phyloP scores from a whole-genome alignment of 2,797 vertebrate species.

The Pristis pectinata region DNA sequence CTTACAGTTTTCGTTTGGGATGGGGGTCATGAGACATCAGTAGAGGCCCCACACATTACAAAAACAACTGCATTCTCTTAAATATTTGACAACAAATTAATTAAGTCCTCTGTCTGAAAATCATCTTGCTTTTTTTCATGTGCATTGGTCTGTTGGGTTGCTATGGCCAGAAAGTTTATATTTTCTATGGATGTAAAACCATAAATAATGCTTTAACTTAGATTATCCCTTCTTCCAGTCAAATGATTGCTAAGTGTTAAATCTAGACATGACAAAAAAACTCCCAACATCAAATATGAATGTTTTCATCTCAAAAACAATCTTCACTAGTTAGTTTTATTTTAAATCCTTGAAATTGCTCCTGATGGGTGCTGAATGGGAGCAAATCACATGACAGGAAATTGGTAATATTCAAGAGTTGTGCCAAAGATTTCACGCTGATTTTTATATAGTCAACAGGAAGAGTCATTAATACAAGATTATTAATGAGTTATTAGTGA shows the following conservation, averaged over 20 bases:
- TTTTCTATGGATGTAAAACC: neutral
- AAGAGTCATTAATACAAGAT: neutral
- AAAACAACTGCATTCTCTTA: neutral
- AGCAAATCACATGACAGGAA: neutral
- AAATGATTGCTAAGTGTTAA: neutral
- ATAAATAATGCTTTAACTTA: conserved; percentile 2
- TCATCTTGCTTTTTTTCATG: neutral
- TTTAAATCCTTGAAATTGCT: neutral
- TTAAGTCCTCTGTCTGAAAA: neutral
- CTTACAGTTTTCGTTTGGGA: neutral
- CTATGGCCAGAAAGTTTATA: neutral
- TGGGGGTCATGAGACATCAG: neutral
- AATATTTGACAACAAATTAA: neutral
- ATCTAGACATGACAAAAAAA: neutral
- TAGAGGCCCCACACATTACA: neutral
- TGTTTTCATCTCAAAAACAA: neutral
- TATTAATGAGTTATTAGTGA: neutral
- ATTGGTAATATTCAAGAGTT: neutral
- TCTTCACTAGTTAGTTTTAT: neutral
- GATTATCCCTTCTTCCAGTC: neutral
- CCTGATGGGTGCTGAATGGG: neutral
- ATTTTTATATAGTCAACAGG: neutral
- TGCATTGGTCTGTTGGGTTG: neutral
- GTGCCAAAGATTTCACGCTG: neutral
- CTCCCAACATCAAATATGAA: neutral